Evolutionary conservation across 2,888 invertebrate genomes (phyloP).

Genomic region (Aquatica leii): DNA sequence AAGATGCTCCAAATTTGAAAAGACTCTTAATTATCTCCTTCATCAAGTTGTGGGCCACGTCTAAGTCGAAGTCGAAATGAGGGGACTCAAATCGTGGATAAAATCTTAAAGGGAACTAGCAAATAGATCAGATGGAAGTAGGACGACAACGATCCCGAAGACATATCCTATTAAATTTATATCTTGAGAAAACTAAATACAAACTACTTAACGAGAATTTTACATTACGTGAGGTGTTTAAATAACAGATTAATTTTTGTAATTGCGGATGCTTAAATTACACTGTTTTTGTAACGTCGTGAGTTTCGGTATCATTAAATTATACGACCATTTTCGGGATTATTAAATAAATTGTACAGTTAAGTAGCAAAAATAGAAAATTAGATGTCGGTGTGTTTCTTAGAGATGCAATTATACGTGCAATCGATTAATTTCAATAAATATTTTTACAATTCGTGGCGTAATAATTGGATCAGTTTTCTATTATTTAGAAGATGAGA

Average conservation of each 20-base stretch:
- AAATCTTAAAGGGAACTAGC: slow-evolving; percentile 33
- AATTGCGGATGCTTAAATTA: neutral
- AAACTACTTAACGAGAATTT: slow-evolving; percentile 18
- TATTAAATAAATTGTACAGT: too few relatives aligned
- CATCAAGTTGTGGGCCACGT: slow-evolving; percentile 51
- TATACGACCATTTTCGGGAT: too few relatives aligned
- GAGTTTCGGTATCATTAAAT: too few relatives aligned
- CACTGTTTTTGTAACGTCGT: too few relatives aligned
- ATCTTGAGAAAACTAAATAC: slow-evolving; percentile 17
- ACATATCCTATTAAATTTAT: slow-evolving; percentile 26
- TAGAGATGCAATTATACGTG: too few relatives aligned
- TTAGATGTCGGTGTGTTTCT: too few relatives aligned
- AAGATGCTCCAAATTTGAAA: slow-evolving; percentile 44
- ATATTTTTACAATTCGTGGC: too few relatives aligned
- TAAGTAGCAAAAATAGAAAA: too few relatives aligned
- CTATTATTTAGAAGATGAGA: too few relatives aligned
- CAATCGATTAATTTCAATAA: too few relatives aligned
- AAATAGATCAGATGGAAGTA: slow-evolving; percentile 16
- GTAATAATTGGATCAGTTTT: too few relatives aligned
- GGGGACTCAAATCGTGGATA: slow-evolving; percentile 38
- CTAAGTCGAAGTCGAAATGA: slow-evolving; percentile 41
- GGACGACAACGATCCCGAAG: slow-evolving; percentile 8
- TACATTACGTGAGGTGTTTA: slow-evolving; percentile 5
- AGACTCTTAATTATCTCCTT: slow-evolving; percentile 50
- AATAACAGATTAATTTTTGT: neutral